These are phyloP conservation scores for Anastatus disparis DNA, from an alignment of 1,140 invertebrate genomes.

Conservation along the genomic window DNA sequence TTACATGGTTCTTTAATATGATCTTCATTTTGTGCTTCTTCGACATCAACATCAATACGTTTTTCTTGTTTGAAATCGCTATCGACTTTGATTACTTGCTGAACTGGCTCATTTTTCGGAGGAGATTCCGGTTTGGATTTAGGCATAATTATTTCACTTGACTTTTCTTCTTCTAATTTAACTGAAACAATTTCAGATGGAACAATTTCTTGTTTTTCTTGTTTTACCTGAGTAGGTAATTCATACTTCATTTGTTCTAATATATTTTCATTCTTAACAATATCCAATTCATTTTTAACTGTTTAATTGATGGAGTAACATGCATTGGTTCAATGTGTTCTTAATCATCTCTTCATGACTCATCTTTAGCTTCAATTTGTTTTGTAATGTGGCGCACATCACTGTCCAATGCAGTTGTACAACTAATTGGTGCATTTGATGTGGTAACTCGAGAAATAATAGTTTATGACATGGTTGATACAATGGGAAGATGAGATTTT, in stretches of 20 bases:
- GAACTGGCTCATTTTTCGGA: constrained; percentile 11
- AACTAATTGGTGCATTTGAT: constrained; percentile 30
- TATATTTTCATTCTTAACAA: constrained; percentile 39
- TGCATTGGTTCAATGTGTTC: constrained; percentile 43
- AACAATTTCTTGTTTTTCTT: constrained; percentile 48
- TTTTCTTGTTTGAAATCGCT: constrained; percentile 43
- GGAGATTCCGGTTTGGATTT: no score
- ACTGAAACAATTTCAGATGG: not conserved
- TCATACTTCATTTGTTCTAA: constrained; percentile 45
- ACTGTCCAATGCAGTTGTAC: no score
- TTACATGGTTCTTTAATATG: constrained; percentile 20
- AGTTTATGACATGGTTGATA: no score
- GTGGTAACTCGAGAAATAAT: constrained; percentile 46
- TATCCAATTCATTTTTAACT: not conserved
- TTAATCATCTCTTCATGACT: no score
- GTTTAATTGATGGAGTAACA: constrained; percentile 47
- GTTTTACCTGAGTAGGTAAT: not conserved
- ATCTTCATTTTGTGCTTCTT: constrained; percentile 50
- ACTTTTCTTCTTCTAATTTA: not conserved
- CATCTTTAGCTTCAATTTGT: not conserved
- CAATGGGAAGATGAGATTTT: constrained; percentile 54
- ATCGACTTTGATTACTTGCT: constrained; percentile 19
- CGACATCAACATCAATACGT: constrained; percentile 48
- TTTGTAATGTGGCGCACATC: not conserved
- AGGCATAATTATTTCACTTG: not conserved